These are phyloP conservation scores for Nipponacmea schrenckii DNA, from an alignment of 2,888 invertebrate species.

Conservation along the genomic window DNA sequence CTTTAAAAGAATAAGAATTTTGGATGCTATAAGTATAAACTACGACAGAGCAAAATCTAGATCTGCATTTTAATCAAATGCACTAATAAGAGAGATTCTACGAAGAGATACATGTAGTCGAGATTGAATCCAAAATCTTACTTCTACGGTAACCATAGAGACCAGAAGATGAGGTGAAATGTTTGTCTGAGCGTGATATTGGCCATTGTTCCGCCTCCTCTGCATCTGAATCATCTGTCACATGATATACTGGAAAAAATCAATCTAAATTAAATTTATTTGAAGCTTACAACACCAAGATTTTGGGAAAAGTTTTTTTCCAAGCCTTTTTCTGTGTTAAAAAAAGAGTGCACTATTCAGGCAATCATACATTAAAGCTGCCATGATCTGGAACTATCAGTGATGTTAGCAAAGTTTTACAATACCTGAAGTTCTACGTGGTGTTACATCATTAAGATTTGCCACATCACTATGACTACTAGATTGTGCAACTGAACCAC, in stretches of 20 bases:
- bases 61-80: too few species aligned
- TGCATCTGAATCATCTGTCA: conserved; percentile 44
- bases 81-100: too few species aligned
- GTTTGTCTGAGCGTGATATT: background rate
- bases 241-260: conserved; percentile 29
- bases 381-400: too few species aligned
- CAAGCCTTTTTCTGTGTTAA: background rate
- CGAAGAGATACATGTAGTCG: too few species aligned
- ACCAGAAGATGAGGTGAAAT: background rate
- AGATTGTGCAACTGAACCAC: conserved; percentile 48
- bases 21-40: too few species aligned
- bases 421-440: background rate
- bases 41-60: too few species aligned
- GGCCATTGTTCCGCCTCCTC: conserved; percentile 46
- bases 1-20: too few species aligned
- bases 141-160: background rate
- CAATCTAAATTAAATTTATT: background rate
- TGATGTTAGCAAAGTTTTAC: background rate
- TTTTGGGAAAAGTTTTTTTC: too few species aligned
- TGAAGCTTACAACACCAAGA: too few species aligned
- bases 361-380: too few species aligned
- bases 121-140: background rate
- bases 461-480: conserved; percentile 28
- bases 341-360: too few species aligned
- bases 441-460: conserved; percentile 27